phyloP scores from a whole-genome alignment of 2,888 invertebrate genomes.

The Agrochola circellaris region DNA sequence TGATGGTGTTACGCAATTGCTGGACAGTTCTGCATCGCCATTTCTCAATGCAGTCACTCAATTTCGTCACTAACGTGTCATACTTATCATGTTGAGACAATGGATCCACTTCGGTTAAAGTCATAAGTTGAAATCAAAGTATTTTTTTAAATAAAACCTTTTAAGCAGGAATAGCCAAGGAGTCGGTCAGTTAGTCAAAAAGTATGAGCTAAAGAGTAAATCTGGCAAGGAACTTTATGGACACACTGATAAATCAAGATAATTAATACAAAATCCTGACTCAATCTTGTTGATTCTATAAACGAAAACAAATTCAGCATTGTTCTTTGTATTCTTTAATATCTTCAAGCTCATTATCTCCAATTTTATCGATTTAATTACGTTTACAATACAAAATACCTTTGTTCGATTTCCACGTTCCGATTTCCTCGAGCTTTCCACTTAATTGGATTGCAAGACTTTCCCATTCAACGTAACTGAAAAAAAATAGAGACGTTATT shows the following conservation, averaged over 20 bases:
- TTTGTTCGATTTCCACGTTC: conserved; percentile 31
- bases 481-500: conserved; percentile 23
- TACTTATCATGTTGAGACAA: too few relatives aligned
- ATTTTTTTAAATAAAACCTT: too few relatives aligned
- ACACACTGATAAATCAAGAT: background rate
- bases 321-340: conserved; percentile 15
- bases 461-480: conserved; percentile 23
- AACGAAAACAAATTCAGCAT: background rate
- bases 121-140: too few relatives aligned
- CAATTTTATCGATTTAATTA: conserved; percentile 40
- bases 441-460: conserved; percentile 36
- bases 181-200: background rate
- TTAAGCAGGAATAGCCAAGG: background rate
- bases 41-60: too few relatives aligned
- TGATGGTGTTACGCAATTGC: too few relatives aligned
- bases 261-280: background rate
- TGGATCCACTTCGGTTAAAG: too few relatives aligned
- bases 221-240: background rate
- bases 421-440: conserved; percentile 25
- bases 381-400: conserved; percentile 33
- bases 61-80: too few relatives aligned
- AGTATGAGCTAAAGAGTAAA: background rate
- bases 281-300: background rate
- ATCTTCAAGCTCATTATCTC: conserved; percentile 19
- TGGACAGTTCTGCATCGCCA: too few relatives aligned